These are phyloP conservation scores for Vanessa tameamea DNA, from an alignment of 1,140 invertebrate species.

Conservation along the genomic window DNA sequence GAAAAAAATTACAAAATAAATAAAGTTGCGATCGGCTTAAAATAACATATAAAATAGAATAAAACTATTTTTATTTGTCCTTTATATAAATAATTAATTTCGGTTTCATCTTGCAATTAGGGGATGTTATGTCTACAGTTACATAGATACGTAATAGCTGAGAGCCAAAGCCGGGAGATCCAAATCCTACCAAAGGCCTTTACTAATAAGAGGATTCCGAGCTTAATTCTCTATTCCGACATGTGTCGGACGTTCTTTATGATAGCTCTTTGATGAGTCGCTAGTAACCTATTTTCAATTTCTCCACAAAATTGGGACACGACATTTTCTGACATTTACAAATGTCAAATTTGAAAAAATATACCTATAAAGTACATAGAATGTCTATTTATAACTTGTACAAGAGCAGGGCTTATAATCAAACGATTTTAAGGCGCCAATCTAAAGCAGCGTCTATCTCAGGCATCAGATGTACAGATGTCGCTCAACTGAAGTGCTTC, in stretches of 20 bases:
- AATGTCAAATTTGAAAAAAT: neutral
- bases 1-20: neutral
- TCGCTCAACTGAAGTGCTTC: constrained; percentile 47
- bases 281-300: constrained; percentile 8
- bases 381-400: neutral
- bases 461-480: constrained; percentile 58
- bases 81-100: neutral
- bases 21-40: neutral
- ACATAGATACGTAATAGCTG: constrained; percentile 4
- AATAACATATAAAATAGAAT: neutral
- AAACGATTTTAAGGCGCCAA: constrained; percentile 17
- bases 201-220: constrained; percentile 24
- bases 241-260: constrained; percentile 17
- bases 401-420: neutral
- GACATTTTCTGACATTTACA: neutral
- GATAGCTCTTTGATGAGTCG: constrained; percentile 2
- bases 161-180: constrained; percentile 12
- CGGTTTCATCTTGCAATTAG: neutral
- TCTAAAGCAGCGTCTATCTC: constrained; percentile 45
- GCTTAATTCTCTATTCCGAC: constrained; percentile 16
- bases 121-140: neutral
- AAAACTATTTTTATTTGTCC: neutral
- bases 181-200: constrained; percentile 6
- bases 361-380: neutral
- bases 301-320: neutral